Evolutionary conservation across 2,113 vertebrate species (phyloP), one percentile per base, ranked within the genome.

Genomic region (Elephantulus edwardii): DNA sequence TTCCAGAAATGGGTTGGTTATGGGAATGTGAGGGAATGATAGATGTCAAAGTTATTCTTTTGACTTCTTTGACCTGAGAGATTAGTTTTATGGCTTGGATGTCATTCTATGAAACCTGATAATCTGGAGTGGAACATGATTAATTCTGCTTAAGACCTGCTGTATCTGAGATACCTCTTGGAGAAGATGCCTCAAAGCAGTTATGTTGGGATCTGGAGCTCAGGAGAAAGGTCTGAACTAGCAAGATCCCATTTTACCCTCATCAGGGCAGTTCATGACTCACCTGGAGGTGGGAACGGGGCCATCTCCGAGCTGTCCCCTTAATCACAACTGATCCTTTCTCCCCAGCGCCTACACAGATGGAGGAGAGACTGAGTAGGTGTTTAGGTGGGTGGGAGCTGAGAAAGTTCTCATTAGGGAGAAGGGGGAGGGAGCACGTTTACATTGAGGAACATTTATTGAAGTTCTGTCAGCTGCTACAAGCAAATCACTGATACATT

Each of bases 401-500:
- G 64, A 93, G 80, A 80, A 87, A 88, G 48, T 52, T 38, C 71
- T 95, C 1, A 0, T 90, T 86, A 88, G 78, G 94, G 11, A 60
- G 74, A 77, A 81, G 80, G 83, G 62, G 62, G 68, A 50, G 66
- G 88, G 89, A 94, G 33, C 50, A 26, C 2, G 8, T 87, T 94
- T 91, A 91, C 56, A 60, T 13, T n/a, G 85, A 95, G 50, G 54
- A 77, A 56, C 28, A 20, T 89, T 95, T 95, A 95, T 81, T 93
- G 96, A 95, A 89, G 80, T 88, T 95, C 86, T 95, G 86, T 93
- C 95, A 93, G 91, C 2, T 0, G 60, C 77, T 90, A 83, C 80
- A 86, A 95, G 88, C 93, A 86, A 92, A 91, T 93, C 4, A 6
- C 74, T 90, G 90, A 88, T 95, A 92, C 88, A 93, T 95, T 96